Percentiles rank a stretch among this genome's conserved stretches.
phyloP scores from a whole-genome alignment of 2,888 invertebrate species.

The Amblyteles armatorius region DNA sequence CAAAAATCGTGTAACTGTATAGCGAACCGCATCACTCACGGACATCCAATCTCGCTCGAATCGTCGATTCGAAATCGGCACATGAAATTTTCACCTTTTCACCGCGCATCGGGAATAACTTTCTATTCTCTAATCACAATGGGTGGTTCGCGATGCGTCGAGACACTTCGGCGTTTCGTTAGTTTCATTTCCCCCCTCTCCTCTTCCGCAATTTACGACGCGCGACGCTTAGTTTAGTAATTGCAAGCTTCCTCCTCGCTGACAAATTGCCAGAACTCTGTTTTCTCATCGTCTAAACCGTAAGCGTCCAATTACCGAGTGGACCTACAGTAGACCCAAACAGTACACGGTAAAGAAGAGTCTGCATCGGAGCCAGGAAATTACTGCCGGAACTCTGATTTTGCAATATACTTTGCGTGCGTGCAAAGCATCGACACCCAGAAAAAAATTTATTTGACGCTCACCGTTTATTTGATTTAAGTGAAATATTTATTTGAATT shows the following conservation, averaged over 20 bases:
- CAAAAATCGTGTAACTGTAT: too few species aligned
- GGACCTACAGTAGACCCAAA: constrained; percentile 28
- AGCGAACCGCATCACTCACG: too few species aligned
- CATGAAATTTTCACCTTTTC: constrained; percentile 68
- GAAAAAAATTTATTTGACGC: too few species aligned
- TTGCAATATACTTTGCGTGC: too few species aligned
- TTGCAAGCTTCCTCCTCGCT: constrained; percentile 51
- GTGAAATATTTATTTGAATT: too few species aligned
- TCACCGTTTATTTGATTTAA: too few species aligned
- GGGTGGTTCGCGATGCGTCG: constrained; percentile 54
- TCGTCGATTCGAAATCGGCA: constrained; percentile 52
- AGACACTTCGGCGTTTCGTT: constrained; percentile 37
- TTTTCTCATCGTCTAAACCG: neutral
- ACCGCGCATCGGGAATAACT: constrained; percentile 61
- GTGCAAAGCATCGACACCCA: too few species aligned
- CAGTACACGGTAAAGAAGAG: too few species aligned
- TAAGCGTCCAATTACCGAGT: constrained; percentile 49
- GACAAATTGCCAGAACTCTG: constrained; percentile 54
- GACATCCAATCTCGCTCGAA: neutral
- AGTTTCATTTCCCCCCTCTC: constrained; percentile 31
- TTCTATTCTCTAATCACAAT: constrained; percentile 71
- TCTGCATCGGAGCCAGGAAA: too few species aligned
- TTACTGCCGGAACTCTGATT: too few species aligned
- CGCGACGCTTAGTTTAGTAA: constrained; percentile 48
- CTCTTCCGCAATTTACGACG: constrained; percentile 53